Evolutionary conservation across 2,888 invertebrate genomes (phyloP).

Genomic region (Thysanoteuthis rhombus): DNA sequence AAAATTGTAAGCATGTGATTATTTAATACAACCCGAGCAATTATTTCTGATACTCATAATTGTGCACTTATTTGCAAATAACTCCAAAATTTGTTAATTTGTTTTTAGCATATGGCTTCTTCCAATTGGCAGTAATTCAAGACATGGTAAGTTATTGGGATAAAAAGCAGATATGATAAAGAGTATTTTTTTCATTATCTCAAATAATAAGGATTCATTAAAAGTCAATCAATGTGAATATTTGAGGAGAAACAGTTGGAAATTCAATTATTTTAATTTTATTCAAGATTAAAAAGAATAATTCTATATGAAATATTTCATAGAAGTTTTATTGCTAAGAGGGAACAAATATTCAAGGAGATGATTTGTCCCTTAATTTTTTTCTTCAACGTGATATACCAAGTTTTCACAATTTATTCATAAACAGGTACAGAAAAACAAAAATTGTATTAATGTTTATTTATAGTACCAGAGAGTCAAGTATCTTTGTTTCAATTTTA

Average conservation of each 20-base stretch:
- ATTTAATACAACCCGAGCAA: too few relatives aligned
- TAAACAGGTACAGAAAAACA: neutral
- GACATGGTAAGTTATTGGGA: too few relatives aligned
- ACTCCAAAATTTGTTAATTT: too few relatives aligned
- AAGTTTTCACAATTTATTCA: neutral
- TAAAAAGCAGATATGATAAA: too few relatives aligned
- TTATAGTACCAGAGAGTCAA: neutral
- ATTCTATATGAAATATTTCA: neutral
- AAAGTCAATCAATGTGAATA: neutral
- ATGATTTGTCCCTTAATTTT: neutral
- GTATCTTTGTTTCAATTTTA: neutral
- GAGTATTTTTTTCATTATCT: neutral
- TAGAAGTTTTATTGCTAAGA: neutral
- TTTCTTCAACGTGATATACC: neutral
- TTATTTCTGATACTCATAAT: too few relatives aligned
- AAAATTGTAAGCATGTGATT: too few relatives aligned
- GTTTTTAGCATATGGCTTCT: too few relatives aligned
- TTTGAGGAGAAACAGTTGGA: neutral
- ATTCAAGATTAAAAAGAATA: neutral
- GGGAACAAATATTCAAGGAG: neutral
- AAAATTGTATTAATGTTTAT: neutral
- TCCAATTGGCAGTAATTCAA: too few relatives aligned
- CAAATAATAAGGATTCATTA: neutral
- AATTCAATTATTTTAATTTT: neutral
- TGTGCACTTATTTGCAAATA: too few relatives aligned